Percentiles rank a stretch among this genome's conserved stretches.
Conservation (phyloP, 1,140 invertebrate genomes). For the Zaprionus inermis region DNA sequence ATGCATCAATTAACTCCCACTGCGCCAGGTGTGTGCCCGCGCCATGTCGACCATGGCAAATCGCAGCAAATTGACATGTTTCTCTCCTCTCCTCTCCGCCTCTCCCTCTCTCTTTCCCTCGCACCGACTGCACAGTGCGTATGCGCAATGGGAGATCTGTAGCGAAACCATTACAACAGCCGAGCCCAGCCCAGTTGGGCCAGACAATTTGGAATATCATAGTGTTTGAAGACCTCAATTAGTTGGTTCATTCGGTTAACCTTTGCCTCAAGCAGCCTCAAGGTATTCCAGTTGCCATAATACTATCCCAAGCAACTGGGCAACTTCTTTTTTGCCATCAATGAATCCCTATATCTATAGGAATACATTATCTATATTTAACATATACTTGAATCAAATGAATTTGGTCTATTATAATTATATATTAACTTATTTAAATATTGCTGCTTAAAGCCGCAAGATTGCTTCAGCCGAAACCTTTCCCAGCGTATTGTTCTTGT, state of each 20-base stretch:
- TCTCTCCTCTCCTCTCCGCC: neutral
- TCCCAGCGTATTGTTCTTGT: too few species aligned
- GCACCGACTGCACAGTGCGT: constrained; percentile 46
- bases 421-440: too few species aligned
- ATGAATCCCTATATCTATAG: too few species aligned
- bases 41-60: constrained; percentile 18
- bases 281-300: too few species aligned
- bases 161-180: neutral
- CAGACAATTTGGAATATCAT: neutral
- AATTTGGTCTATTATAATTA: too few species aligned
- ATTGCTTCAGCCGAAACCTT: too few species aligned
- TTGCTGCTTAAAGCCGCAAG: too few species aligned
- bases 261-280: too few species aligned
- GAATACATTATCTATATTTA: too few species aligned
- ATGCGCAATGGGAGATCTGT: constrained; percentile 53
- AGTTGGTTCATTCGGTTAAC: neutral
- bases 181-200: neutral
- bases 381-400: too few species aligned
- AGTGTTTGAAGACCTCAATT: neutral
- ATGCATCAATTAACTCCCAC: constrained; percentile 74
- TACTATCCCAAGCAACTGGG: too few species aligned
- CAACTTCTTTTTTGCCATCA: too few species aligned
- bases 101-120: neutral
- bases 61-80: constrained; percentile 44
- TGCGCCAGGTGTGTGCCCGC: constrained; percentile 44